A percentile compares a stretch with the other conserved stretches of the same genome.
Evolutionary conservation across 2,113 vertebrate species (phyloP).

Genomic region (Haliaeetus leucogaster): DNA sequence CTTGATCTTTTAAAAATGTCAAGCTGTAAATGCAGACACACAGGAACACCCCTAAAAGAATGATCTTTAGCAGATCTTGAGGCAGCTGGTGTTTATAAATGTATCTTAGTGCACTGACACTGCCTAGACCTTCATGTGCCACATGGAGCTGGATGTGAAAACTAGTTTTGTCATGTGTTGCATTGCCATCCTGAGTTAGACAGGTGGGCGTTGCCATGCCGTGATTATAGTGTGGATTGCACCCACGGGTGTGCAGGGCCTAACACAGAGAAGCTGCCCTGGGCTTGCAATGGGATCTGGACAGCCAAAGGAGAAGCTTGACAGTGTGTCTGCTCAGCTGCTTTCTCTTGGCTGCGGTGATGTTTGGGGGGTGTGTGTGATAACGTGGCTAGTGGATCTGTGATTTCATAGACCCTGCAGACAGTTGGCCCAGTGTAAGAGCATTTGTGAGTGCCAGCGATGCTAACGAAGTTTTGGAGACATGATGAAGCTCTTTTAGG

Average conservation of each 20-base stretch:
- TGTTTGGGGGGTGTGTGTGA: not conserved
- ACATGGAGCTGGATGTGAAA: not conserved
- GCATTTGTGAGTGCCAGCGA: not conserved
- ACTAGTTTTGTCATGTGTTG: not conserved
- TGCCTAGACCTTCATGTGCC: not conserved
- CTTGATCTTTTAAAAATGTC: not conserved
- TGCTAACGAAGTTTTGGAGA: not conserved
- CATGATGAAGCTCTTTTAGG: not conserved
- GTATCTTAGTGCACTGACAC: not conserved
- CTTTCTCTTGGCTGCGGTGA: not conserved
- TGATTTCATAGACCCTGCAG: not conserved
- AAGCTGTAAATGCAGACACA: not conserved
- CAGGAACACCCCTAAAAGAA: not conserved
- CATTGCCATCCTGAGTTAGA: not conserved
- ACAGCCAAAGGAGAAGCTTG: not conserved
- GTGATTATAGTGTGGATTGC: not conserved
- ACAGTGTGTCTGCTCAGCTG: not conserved
- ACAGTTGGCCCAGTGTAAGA: not conserved
- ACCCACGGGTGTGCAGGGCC: not conserved
- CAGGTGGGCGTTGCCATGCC: not conserved
- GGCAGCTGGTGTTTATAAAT: slow-evolving; percentile 18
- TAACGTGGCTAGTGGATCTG: accelerated
- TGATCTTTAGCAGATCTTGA: not conserved
- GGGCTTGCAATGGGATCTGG: not conserved
- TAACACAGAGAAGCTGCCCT: not conserved